Base-by-base conservation (phyloP, 2,797 vertebrate genomes). In the Phoebastria nigripes region DNA sequence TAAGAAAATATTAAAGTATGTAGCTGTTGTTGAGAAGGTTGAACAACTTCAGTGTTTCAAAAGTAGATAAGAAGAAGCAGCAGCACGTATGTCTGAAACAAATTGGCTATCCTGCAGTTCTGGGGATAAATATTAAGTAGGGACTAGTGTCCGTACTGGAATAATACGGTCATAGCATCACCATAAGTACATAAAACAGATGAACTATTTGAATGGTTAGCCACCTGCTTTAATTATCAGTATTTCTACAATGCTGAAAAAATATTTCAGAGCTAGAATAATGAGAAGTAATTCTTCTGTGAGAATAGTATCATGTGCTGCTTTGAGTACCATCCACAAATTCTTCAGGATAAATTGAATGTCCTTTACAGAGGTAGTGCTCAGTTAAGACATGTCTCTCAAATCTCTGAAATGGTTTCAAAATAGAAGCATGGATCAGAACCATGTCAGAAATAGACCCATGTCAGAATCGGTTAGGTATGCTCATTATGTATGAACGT, bases 401-500 rank as follows among this genome's bases (percentile, higher is more conserved):
- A 89, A 93, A 92, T 90, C 83, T 25, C n/a, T 89, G 82, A 91
- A 93, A 82, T 39, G 29, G 15, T 93, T 91, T 89, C 49, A 91
- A 17, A 96, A 94, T 94, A 97, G 91, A 89, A 95, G 25, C 63
- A 28, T 35, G 61, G 82, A 76, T 96, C 79, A 89, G 74, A 95
- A 92, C 71, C 46, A 35, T 31, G 55, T 72, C 82, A 91, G 87
- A 96, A 96, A 95, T 92, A 97, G 74, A 70, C 25, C 35, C 12
- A 11, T 37, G n/a, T 87, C 59, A 71, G 81, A 89, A 87, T 63
- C 56, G 39, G 52, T 61, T 69, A 65, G 46, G 67, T 71, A 94
- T 89, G 89, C 51, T 95, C 51, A 71, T 87, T 72, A 93, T 69
- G 65, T 80, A 15, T 73, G 37, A 65, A 81, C 0, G 0, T 88